Percentiles rank a stretch among this genome's conserved stretches.
Evolutionary conservation across 2,797 vertebrate species (phyloP).

Genomic region (Melanogrammus aeglefinus): DNA sequence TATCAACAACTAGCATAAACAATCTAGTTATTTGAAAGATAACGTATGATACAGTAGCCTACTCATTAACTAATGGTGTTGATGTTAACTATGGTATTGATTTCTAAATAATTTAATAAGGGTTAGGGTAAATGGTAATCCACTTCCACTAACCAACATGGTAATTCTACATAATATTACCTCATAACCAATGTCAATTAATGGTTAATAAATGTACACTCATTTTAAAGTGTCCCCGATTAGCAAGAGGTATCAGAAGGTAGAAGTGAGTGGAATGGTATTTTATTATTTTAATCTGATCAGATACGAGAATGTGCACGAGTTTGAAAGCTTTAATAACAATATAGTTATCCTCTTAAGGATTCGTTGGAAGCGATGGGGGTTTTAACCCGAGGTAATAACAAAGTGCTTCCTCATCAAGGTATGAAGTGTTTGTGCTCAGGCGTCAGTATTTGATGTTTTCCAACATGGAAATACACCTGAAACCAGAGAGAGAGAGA

Average conservation of each 20-base stretch:
- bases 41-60: too few relatives aligned
- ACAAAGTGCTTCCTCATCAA: background rate
- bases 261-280: background rate
- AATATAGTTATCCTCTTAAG: background rate
- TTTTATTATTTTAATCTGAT: background rate
- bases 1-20: too few relatives aligned
- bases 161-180: too few relatives aligned
- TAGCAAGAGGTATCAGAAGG: background rate
- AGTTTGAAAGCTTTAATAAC: background rate
- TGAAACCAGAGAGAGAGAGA: background rate
- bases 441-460: background rate
- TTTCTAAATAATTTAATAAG: too few relatives aligned
- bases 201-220: too few relatives aligned
- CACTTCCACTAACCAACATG: too few relatives aligned
- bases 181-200: too few relatives aligned
- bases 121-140: too few relatives aligned
- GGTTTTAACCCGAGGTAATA: background rate
- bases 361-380: background rate
- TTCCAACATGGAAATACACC: background rate
- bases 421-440: background rate
- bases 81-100: too few relatives aligned
- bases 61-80: too few relatives aligned
- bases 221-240: too few relatives aligned
- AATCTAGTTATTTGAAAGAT: too few relatives aligned
- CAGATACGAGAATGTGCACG: background rate